Evolutionary conservation across 2,113 vertebrate species (phyloP).

Genomic region (Rhinogobius similis): DNA sequence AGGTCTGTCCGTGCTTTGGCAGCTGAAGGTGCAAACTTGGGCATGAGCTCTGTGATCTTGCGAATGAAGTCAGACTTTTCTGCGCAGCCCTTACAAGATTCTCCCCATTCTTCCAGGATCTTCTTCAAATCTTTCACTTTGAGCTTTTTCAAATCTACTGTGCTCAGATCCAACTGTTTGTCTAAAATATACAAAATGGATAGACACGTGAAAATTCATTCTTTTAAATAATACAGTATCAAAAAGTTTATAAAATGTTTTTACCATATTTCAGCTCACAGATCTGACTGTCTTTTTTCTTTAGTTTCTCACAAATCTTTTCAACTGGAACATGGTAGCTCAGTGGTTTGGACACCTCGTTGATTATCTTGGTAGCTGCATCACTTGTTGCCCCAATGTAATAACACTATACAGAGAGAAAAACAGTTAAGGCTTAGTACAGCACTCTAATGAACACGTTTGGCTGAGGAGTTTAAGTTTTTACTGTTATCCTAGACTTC

Average conservation of each 20-base stretch:
- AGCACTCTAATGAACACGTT: background rate
- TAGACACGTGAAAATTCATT: background rate
- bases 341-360: slow-evolving; percentile 93
- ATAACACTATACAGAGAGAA: slow-evolving; percentile 83
- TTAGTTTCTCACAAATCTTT: slow-evolving; percentile 96
- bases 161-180: slow-evolving; percentile 93
- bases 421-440: background rate
- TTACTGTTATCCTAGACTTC: background rate
- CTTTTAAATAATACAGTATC: background rate
- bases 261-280: slow-evolving; percentile 96
- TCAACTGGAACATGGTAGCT: slow-evolving; percentile 91
- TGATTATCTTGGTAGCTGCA: slow-evolving; percentile 96
- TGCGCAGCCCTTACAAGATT: slow-evolving; percentile 94
- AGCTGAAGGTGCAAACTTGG: slow-evolving; percentile 90
- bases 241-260: slow-evolving; percentile 32
- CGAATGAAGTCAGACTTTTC: slow-evolving; percentile 97
- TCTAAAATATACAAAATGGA: slow-evolving; percentile 70
- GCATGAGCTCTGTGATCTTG: slow-evolving; percentile 96
- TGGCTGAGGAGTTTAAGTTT: background rate
- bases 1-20: slow-evolving; percentile 91
- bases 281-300: slow-evolving; percentile 97
- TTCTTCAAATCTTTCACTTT: slow-evolving; percentile 96
- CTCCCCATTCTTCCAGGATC: slow-evolving; percentile 97
- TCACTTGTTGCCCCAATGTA: slow-evolving; percentile 95
- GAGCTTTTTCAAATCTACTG: slow-evolving; percentile 93